Base-by-base conservation (phyloP, 2,888 invertebrate genomes). In the Gastracanthus pulcherrimus region DNA sequence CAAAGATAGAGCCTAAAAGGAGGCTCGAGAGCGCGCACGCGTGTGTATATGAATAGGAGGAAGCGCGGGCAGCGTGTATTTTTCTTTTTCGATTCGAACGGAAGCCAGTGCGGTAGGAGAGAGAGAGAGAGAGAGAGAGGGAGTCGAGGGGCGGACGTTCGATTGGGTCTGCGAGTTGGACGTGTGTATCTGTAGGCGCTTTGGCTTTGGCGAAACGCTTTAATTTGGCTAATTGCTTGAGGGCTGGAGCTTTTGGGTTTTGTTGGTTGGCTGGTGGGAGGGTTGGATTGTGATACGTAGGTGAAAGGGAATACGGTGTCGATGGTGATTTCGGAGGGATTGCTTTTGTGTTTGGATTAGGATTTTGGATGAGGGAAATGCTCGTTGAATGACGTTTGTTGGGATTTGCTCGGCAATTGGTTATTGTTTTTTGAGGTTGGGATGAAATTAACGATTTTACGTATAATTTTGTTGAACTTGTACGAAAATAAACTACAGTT, bases 161-260 rank as follows among this genome's bases (percentile, higher is more conserved):
- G 31, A 60, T 31, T 31, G 60, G 60, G 31, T 60, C 26, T 16
- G n/a, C 13, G 60, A 31, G 16, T 31, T n/a, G 29, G 41, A 41
- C 16, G 41, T 48, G 16, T 48, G 4, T 13, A 2, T 48, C 19
- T 13, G 11, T 41, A 2, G 41, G 48, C n/a, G 48, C 48, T 48
- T 48, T 19, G 19, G 16, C 16, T 31, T 60, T 31, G 9, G 60
- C 13, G 31, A 29, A 9, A 29, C 45, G 70, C 70, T 70, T 70
- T 55, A 70, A 70, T 70, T 51, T 51, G 36, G 36, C 51, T 70
- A 36, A 55, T 51, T 70, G 69, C 34, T 69, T 48, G n/a, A n/a
- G n/a, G n/a, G n/a, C n/a, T n/a, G n/a, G n/a, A n/a, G n/a, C 48
- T 48, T 48, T 29, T 19, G 16, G 19, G 19, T 16, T 31, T 26